Evolutionary conservation across 30 jellyfish, hydroid and myxozoan species (phyloP), one percentile per base, ranked within the genome.

Genomic region (Aurelia sp.): DNA sequence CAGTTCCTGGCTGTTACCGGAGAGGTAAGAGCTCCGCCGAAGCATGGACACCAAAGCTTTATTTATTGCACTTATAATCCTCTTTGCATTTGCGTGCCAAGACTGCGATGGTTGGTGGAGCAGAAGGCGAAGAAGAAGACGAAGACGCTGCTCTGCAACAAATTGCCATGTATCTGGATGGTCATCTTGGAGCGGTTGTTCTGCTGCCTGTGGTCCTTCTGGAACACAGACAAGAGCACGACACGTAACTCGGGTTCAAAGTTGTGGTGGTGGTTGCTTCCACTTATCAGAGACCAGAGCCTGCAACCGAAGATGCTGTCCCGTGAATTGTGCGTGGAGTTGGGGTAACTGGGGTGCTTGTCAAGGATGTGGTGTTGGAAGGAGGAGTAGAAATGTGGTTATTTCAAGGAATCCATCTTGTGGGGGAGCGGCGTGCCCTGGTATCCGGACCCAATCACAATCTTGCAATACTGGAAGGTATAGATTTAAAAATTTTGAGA

Each of bases 281-380:
- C 86, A 60, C n/a, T 59, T 87, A 20, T 15, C 78, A 7, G 90
- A 87, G 51, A 30, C 53, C 15, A 52, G 86, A 44, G 81, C 80
- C 21, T 91, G 97, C 66, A 91, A 91, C 66, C 63, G 97, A n/a
- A 63, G 22, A 19, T 91, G 97, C 77, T 91, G 97, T 72, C 97
- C 97, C 30, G 86, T 77, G 16, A 66, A 8, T 44, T 44, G 55
- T 8, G 55, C 9, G 15, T 44, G 55, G 55, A 44, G 55, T 7
- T 44, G 55, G 96, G 61, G 89, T 5, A 62, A 86, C 63, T 91
- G 97, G 97, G 90, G 97, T 78, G 80, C 89, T 15, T 91, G 97
- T 59, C 75, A 17, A 10, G 97, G 97, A 18, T 91, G 97, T 84
- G 96, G 97, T 16, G 24, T 58, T 27, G 92, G 96, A 17, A 60